Percentiles rank a stretch among this genome's conserved stretches.
These are phyloP conservation scores for Elephantulus edwardii DNA, from an alignment of 2,113 vertebrate species.

Conservation along the genomic window DNA sequence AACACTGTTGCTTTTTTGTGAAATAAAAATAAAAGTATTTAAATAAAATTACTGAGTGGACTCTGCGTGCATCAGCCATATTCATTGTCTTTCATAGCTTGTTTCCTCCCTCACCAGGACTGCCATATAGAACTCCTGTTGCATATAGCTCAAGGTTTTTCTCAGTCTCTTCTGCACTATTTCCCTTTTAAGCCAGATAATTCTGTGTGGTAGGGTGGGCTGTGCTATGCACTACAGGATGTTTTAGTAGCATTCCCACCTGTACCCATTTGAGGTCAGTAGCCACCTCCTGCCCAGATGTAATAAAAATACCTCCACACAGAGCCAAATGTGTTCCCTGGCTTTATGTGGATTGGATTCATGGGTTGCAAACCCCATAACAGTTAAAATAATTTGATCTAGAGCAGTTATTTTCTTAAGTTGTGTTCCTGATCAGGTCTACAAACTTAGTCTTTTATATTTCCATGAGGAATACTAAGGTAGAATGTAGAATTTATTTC, in stretches of 20 bases:
- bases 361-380: neutral
- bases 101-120: neutral
- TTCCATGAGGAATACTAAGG: neutral
- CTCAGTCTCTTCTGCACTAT: neutral
- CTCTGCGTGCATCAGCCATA: neutral
- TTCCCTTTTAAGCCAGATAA: neutral
- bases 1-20: constrained; percentile 80
- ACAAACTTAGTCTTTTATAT: neutral
- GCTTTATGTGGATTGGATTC: neutral
- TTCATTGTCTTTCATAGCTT: neutral
- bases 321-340: neutral
- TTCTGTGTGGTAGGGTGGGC: neutral
- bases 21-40: constrained; percentile 82
- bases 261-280: neutral
- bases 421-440: neutral
- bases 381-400: neutral
- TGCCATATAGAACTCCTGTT: neutral
- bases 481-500: neutral
- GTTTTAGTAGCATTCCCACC: neutral
- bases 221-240: neutral
- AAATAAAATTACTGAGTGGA: constrained; percentile 72
- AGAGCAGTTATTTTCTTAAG: neutral
- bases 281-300: neutral
- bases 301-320: neutral
- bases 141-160: neutral